Evolutionary conservation across 2,888 invertebrate species (phyloP).

Genomic region (Ophion obscuratus): DNA sequence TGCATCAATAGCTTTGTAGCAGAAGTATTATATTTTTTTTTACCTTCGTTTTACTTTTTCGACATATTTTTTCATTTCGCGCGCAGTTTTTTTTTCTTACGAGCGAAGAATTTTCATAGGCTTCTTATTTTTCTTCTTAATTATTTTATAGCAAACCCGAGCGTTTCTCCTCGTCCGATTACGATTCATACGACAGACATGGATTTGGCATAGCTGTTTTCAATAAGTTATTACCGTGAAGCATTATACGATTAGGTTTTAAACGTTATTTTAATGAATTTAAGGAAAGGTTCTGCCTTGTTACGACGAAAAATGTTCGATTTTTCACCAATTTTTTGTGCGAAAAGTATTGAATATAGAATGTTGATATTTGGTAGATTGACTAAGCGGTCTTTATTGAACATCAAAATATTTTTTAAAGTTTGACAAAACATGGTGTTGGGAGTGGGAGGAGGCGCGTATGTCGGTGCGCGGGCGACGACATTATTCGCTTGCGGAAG

Average conservation of each 20-base stretch:
- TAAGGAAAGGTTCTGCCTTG: too few relatives aligned
- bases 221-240: slow-evolving; percentile 50
- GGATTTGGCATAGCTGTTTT: slow-evolving; percentile 45
- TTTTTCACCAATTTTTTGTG: too few relatives aligned
- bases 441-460: too few relatives aligned
- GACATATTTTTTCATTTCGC: background rate
- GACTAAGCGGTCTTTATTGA: too few relatives aligned
- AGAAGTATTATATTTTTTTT: slow-evolving; percentile 37
- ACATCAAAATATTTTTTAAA: too few relatives aligned
- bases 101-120: slow-evolving; percentile 54
- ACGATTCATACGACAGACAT: slow-evolving; percentile 29
- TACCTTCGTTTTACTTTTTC: slow-evolving; percentile 8
- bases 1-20: slow-evolving; percentile 49
- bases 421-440: too few relatives aligned
- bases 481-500: too few relatives aligned
- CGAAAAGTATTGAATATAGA: too few relatives aligned
- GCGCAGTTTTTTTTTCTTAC: slow-evolving; percentile 6
- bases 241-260: slow-evolving; percentile 34
- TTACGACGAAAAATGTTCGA: too few relatives aligned
- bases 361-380: too few relatives aligned
- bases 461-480: too few relatives aligned
- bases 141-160: slow-evolving; percentile 30
- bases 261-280: slow-evolving; percentile 36
- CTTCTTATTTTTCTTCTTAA: slow-evolving; percentile 34
- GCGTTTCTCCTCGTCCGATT: slow-evolving; percentile 25